These are phyloP conservation scores for Malacosoma neustria DNA, from an alignment of 2,888 invertebrate genomes.

Conservation along the genomic window DNA sequence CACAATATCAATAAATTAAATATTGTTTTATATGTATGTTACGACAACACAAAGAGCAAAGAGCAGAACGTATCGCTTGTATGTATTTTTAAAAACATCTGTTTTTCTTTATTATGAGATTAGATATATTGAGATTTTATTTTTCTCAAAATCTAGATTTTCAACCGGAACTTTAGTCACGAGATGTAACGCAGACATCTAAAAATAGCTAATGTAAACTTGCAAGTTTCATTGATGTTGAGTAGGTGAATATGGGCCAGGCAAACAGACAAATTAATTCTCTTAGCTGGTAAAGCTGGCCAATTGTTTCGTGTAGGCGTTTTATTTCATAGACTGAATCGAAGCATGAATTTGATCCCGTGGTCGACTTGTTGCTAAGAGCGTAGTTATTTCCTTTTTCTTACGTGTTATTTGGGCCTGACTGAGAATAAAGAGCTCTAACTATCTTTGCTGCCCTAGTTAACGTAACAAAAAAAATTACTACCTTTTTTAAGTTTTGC, in stretches of 20 bases:
- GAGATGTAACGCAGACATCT: constrained; percentile 5
- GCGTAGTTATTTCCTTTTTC: neutral
- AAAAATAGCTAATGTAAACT: constrained; percentile 3
- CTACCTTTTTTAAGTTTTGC: too few relatives aligned
- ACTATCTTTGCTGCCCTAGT: too few relatives aligned
- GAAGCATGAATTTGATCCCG: neutral
- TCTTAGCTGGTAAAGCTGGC: constrained; percentile 2
- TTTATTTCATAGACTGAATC: constrained; percentile 3
- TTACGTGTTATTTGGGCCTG: too few relatives aligned
- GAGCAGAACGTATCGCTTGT: too few relatives aligned
- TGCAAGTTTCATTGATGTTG: constrained; percentile 5
- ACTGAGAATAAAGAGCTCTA: too few relatives aligned
- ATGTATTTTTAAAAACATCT: neutral
- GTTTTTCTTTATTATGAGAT: neutral
- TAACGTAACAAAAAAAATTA: too few relatives aligned
- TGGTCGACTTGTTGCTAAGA: neutral
- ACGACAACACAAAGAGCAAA: too few relatives aligned
- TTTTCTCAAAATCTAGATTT: constrained; percentile 1
- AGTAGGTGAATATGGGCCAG: constrained; percentile 4
- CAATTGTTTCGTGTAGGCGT: constrained; percentile 4
- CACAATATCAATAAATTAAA: neutral
- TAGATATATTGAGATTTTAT: neutral
- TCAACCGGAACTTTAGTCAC: constrained; percentile 3
- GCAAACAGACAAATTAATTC: constrained; percentile 3
- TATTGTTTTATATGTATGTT: too few relatives aligned